Conservation (phyloP, 2,888 invertebrate genomes). For the Blastobasis lacticolella region DNA sequence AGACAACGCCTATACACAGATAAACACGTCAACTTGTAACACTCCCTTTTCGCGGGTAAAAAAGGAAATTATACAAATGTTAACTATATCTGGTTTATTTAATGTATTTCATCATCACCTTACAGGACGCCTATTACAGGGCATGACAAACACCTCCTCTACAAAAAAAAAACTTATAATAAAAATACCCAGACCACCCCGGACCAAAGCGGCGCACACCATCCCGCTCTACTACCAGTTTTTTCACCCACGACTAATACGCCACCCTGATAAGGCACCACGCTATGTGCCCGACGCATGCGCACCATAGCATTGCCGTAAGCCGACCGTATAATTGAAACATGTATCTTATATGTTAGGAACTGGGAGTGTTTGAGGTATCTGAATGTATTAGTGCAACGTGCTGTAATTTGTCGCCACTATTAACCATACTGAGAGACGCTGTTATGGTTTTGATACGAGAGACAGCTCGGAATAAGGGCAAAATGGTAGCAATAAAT, state of each 20-base stretch:
- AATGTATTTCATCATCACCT: too few species aligned
- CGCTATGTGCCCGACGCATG: constrained; percentile 35
- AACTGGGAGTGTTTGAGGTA: constrained; percentile 22
- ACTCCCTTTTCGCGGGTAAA: too few species aligned
- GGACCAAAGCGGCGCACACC: constrained; percentile 19
- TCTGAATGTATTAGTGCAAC: constrained; percentile 21
- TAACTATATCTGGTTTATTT: too few species aligned
- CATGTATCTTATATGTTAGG: constrained; percentile 37
- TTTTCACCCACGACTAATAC: constrained; percentile 52
- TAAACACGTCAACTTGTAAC: too few species aligned
- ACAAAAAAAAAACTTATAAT: too few species aligned
- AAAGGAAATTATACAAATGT: too few species aligned
- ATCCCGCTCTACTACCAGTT: constrained; percentile 28
- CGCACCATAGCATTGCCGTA: constrained; percentile 53
- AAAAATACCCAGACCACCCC: too few species aligned
- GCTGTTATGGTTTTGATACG: background rate
- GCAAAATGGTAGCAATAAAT: background rate
- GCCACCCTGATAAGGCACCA: constrained; percentile 43
- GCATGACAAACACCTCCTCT: too few species aligned
- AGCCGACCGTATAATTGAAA: constrained; percentile 47
- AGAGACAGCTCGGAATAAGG: background rate
- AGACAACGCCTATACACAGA: too few species aligned
- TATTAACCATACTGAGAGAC: constrained; percentile 11
- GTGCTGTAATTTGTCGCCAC: constrained; percentile 20
- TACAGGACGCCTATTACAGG: too few species aligned